These are phyloP conservation scores for Pedionomus torquatus DNA, from an alignment of 2,113 vertebrate species.

Conservation along the genomic window DNA sequence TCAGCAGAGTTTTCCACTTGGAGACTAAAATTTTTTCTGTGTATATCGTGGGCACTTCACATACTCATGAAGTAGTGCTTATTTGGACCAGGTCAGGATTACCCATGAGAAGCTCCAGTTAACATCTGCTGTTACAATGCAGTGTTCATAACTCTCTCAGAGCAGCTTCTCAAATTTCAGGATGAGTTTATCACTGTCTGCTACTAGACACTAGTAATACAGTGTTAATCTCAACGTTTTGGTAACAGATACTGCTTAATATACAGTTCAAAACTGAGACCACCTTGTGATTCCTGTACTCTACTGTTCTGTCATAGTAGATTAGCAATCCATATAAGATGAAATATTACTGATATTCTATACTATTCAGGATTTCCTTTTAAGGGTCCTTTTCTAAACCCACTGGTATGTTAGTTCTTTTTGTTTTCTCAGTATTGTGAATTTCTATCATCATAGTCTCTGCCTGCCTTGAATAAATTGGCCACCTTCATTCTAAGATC, in stretches of 20 bases:
- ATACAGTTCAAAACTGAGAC: not conserved
- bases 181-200: not conserved
- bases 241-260: not conserved
- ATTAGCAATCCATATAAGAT: not conserved
- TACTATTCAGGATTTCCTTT: not conserved
- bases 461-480: not conserved
- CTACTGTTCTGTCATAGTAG: not conserved
- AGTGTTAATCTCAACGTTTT: not conserved
- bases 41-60: not conserved
- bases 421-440: not conserved
- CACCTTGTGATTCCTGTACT: not conserved
- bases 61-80: not conserved
- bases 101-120: not conserved
- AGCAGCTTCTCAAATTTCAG: not conserved
- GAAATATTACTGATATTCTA: not conserved
- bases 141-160: not conserved
- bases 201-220: not conserved
- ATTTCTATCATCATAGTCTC: not conserved
- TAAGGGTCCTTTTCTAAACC: not conserved
- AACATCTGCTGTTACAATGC: not conserved
- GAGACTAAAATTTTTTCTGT: not conserved
- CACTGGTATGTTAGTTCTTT: not conserved
- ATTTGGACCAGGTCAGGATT: not conserved
- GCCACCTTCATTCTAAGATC: not conserved
- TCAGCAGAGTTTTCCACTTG: not conserved